Base-by-base conservation (phyloP, 2,113 vertebrate species). In the Albula glossodonta region DNA sequence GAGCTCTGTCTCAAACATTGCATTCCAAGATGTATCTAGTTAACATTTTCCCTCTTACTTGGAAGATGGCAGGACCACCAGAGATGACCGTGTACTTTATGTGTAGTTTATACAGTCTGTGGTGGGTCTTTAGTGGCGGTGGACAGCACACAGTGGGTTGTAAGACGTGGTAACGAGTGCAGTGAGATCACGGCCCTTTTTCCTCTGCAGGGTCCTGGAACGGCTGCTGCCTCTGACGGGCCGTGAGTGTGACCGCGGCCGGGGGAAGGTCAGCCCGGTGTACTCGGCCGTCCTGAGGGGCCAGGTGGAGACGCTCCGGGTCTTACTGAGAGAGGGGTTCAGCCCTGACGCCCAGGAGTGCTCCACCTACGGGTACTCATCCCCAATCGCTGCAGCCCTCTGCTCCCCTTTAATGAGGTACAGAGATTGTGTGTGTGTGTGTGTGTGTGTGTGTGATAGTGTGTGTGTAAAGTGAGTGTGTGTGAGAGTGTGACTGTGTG, bases 271-370 rank as follows among this genome's bases (percentile, higher is more conserved):
- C 89, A 99, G 98, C 91, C 98, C 98, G 0, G 88, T 99, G n/a
- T 99, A 98, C 78, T 93, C 96, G 0, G 97, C 98, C 0, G 89
- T 99, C 2, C 94, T 93, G 15, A 94, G 96, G 2, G 90, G 93
- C 2, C 91, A 92, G 5, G 56, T 89, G 52, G 84, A 87, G 0
- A 96, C 96, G 84, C 56, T 98, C 5, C 93, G 95, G 70, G 56
- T 94, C 70, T 91, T 99, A 2, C 90, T 99, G 13, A 86, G 82
- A 4, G 92, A 92, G 41, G 97, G 97, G 48, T 99, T 95, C 84
- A 97, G 95, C 86, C 96, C 98, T 0, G 95, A 99, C 22, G 98
- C 97, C 51, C 98, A 99, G 83, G 94, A 93, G 86, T 97, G 96
- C 91, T 87, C 90, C 0, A 77, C 91, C 51, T 96, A 96, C 0